Base-by-base conservation (phyloP, 2,113 vertebrate genomes). In the Nycticryphes semicollaris region DNA sequence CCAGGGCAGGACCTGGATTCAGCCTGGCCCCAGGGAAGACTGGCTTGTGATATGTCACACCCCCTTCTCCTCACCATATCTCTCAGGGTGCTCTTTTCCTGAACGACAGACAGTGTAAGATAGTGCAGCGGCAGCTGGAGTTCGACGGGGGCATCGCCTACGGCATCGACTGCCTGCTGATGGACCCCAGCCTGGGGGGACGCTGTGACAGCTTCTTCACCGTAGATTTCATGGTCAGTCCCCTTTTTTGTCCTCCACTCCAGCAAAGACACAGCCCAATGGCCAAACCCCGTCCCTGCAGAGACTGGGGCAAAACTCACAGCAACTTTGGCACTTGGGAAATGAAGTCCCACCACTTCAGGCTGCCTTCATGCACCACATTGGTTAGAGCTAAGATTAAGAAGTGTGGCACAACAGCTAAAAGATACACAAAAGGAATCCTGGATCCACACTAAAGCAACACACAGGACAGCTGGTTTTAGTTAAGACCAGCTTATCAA, bases 141-240 rank as follows among this genome's bases (percentile, higher is more conserved):
- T 99, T 99, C 6, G 98, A 97, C 1, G 93, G 96, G 1, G 99
- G 99, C 5, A 83, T 99, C 1, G 98, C 98, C 56, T 99, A 99
- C 0, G 99, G 99, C 30, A 99, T 99, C 23, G 73, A 99, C 98
- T 99, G 99, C 93, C 96, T 99, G 76, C 97, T 99, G 95, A 97
- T 90, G 4, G 98, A 99, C 53, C 98, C 99, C 81, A 99, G 98
- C 62, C 95, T 99, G 3, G 99, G 99, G 2, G 99, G 98, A 28
- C 99, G 98, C 93, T 99, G 99, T 15, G 99, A 99, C 84, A 95
- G 77, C 30, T 98, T 98, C n/a, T 73, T 95, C 9, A 94, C 90
- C 1, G 14, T 98, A 27, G 96, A 98, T 13, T 37, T 99, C 53
- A 83, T 60, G 97, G 99, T 99, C 16, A 92, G 94, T 85, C 37